Base-by-base conservation (phyloP, 1,140 invertebrate genomes). In the Helicorthomorpha holstii region DNA sequence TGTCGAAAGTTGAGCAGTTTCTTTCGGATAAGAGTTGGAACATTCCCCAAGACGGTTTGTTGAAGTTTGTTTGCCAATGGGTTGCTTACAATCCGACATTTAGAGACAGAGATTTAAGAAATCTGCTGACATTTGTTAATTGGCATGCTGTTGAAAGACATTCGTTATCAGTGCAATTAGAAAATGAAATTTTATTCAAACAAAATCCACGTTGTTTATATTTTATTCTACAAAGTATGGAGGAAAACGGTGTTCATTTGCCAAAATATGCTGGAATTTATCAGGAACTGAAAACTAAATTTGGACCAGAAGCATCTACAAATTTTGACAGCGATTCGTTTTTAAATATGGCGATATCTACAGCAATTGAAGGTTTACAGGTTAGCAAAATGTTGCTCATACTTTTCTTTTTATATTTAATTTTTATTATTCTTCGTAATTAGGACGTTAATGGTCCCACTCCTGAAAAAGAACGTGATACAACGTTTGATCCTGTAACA, bases 61-160 rank as follows among this genome's bases (percentile, higher is more conserved):
- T 73, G 14, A 66, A 65, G 42, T 61, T 77, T n/a, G 67, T 77
- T 41, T 67, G 69, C 46, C 66, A 70, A 43, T 79, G 77, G 77
- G 66, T 75, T 7, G 62, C 66, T 42, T 65, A 72, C 54, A 67
- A 72, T 54, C 51, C 69, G 21, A 49, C 55, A 42, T 65, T 61
- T 48, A 57, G 76, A 47, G 75, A 77, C 59, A 61, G 65, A 43
- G 63, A 72, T 50, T 72, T 77, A 51, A 64, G 68, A 54, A 66
- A 67, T 49, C 58, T 79, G n/a, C 61, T 78, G 25, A 68, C 66
- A 41, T 69, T 67, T 55, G 67, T 73, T 26, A 64, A 68, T 48
- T 71, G 72, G 67, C 63, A 63, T 43, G 61, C 61, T 46, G 59
- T 72, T 56, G 69, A 72, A 55, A 63, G 64, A 16, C 58, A 61